These are phyloP conservation scores for Macropus fuliginosus DNA, from an alignment of 2,797 vertebrate species.

Conservation along the genomic window DNA sequence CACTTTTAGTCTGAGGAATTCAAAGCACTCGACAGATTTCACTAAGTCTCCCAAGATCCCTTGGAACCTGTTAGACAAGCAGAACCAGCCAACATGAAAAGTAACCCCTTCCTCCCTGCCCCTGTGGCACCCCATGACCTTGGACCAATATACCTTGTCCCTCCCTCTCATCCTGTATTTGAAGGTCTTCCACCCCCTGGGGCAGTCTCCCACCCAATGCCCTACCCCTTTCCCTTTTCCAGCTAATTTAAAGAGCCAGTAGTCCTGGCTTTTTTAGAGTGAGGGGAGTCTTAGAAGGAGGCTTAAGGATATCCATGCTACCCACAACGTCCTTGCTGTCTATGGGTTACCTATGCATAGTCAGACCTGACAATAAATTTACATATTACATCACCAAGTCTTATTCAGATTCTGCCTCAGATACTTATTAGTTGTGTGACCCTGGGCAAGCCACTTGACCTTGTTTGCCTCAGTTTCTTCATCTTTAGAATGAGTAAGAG, in stretches of 20 bases:
- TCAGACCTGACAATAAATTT: background rate
- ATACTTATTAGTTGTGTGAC: background rate
- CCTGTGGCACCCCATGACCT: background rate
- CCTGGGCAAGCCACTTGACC: background rate
- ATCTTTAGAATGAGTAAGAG: background rate
- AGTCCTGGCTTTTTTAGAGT: background rate
- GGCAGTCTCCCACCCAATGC: background rate
- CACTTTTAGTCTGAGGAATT: background rate
- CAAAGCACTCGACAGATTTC: background rate
- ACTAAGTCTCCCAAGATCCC: conserved; percentile 11
- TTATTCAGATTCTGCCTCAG: background rate
- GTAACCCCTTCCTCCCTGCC: background rate
- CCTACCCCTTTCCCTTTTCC: background rate
- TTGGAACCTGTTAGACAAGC: background rate
- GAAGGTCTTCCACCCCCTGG: background rate
- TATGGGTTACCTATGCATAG: background rate
- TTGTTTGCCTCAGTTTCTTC: background rate
- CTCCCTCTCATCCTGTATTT: background rate
- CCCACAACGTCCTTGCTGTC: background rate
- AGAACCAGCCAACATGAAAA: background rate
- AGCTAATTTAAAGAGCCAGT: background rate
- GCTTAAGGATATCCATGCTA: background rate
- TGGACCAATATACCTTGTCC: background rate
- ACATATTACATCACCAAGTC: background rate
- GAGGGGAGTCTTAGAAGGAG: background rate